These are phyloP conservation scores for Cantharis lateralis DNA, from an alignment of 2,888 invertebrate species.

Conservation along the genomic window DNA sequence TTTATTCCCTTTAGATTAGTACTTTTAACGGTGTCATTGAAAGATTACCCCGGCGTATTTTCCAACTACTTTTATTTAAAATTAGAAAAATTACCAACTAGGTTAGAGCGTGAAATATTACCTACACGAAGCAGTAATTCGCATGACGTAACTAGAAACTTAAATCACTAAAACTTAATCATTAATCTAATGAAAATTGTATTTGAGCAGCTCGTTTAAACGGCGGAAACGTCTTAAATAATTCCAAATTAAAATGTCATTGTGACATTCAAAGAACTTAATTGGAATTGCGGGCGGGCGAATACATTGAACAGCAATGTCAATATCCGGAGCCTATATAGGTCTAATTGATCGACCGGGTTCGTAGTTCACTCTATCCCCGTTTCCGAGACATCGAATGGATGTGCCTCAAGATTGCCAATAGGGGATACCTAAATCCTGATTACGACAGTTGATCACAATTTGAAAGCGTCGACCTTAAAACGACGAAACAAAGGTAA, in stretches of 20 bases:
- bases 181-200: slow-evolving; percentile 36
- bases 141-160: background rate
- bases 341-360: slow-evolving; percentile 49
- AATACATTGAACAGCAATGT: slow-evolving; percentile 51
- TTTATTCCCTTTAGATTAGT: slow-evolving; percentile 23
- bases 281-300: slow-evolving; percentile 50
- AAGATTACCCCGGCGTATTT: slow-evolving; percentile 12
- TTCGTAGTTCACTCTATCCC: slow-evolving; percentile 28
- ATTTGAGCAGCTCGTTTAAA: slow-evolving; percentile 21
- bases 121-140: background rate
- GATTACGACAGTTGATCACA: slow-evolving; percentile 36
- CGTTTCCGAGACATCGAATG: slow-evolving; percentile 34
- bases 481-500: slow-evolving; percentile 17
- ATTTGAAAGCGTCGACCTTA: slow-evolving; percentile 22
- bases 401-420: slow-evolving; percentile 18
- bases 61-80: background rate
- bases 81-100: background rate
- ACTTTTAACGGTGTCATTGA: slow-evolving; percentile 12
- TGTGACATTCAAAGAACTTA: slow-evolving; percentile 49
- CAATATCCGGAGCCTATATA: slow-evolving; percentile 49
- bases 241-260: slow-evolving; percentile 50
- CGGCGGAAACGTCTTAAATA: slow-evolving; percentile 43
- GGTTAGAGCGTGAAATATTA: background rate
- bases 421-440: slow-evolving; percentile 26
- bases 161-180: slow-evolving; percentile 27